Base-by-base conservation (phyloP, 2,113 vertebrate genomes). In the Sorex fumeus region DNA sequence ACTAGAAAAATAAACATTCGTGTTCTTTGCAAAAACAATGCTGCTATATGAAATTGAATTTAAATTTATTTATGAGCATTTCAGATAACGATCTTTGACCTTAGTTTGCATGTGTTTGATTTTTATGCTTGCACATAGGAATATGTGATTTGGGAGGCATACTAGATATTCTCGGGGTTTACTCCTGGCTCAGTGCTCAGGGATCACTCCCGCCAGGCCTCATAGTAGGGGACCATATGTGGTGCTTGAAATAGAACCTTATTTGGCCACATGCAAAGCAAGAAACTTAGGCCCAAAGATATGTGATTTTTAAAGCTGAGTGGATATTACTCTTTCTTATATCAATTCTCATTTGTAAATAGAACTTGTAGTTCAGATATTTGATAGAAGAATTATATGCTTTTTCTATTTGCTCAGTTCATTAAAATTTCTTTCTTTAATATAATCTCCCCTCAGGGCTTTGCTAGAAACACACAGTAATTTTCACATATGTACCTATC, bases 351-450 rank as follows among this genome's bases (percentile, higher is more conserved):
- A 64, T 53, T 50, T 76, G 30, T 28, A 81, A 84, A 8, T 47
- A 62, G 36, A 92, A 83, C 2, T 40, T 86, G 0, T 28, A 67
- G 21, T 9, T 70, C 10, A 70, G 19, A 8, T 50, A 10, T 81
- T 53, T 69, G 30, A 88, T 21, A 81, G n/a, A 91, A 93, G n/a
- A 91, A 93, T 70, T 71, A 79, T n/a, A 4, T 78, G 30, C 15
- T 83, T 23, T 69, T 83, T 57, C 81, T 30, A 83, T 66, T 93
- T 87, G 50, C 19, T 45, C 21, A 89, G 64, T 27, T 88, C 47
- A 75, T 83, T 94, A 85, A 88, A 92, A 36, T 74, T 25, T 50
- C 40, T 10, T 21, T 74, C 36, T 85, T 91, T 74, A 91, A 69
- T 85, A n/a, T 30, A 67, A 66, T 60, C 7, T 50, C 13, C 32